Evolutionary conservation across 2,113 vertebrate genomes (phyloP), one percentile per base, ranked within the genome.

Genomic region (Daphoenositta chrysoptera): DNA sequence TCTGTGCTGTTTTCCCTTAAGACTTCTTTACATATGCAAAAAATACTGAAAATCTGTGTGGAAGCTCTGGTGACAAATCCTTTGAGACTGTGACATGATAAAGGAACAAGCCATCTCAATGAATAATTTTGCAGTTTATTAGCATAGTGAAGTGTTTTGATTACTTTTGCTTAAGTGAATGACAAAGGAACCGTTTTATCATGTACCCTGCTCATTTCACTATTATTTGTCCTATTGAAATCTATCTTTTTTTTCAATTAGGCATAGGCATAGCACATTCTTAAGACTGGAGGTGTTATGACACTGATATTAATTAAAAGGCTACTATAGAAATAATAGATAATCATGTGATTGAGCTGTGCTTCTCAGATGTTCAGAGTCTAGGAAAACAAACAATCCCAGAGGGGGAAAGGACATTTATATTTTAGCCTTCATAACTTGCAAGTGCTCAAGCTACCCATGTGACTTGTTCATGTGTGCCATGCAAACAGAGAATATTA

Each of bases 61-160:
- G 92, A 90, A 90, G 82, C 39, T 39, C 61, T 92, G 88, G 68
- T 95, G 94, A 94, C 90, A 96, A 96, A 97, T 94, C 88, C 93
- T 94, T 88, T 93, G 95, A 96, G 93, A 93, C 85, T 58, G 10
- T 61, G 92, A 94, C 82, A 85, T 44, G 64, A 58, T 5, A 79
- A 77, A 96, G 93, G 90, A 96, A 93, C 90, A 95, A 94, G 89
- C 79, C 88, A 81, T 91, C 79, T 95, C 96, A 88, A 77, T 88
- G 87, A 96, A 96, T 96, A 96, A 96, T 88, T 94, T 90, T 81
- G 79, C 90, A 81, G 84, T 90, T 94, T 94, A 83, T 96, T 97
- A 96, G 92, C 96, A 95, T 78, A 81, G 63, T 88, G 90, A 92
- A 92, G 60, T 83, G 92, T 88, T 96, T 94, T 88, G 82, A 93